Evolutionary conservation across 2,797 vertebrate genomes (phyloP).

Genomic region (Geotrypetes seraphini): DNA sequence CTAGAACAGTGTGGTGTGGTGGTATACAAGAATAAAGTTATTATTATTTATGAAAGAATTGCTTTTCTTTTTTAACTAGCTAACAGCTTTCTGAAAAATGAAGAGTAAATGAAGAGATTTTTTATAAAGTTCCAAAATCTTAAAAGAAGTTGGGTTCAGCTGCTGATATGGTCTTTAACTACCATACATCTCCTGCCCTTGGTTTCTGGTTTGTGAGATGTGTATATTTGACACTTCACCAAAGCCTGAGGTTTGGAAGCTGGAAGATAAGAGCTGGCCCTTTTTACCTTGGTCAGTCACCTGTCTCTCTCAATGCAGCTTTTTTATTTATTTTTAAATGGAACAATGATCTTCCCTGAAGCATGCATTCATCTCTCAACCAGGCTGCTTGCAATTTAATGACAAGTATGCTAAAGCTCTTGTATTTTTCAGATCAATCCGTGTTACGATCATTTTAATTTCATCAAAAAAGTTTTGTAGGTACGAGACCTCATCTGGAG

Average conservation of each 20-base stretch:
- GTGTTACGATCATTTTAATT: constrained; percentile 23
- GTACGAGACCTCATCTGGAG: too few relatives aligned
- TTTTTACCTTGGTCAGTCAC: constrained; percentile 36
- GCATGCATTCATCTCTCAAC: constrained; percentile 28
- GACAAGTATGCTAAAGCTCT: constrained; percentile 19
- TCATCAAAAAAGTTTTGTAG: constrained; percentile 20
- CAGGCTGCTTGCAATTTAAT: constrained; percentile 18
- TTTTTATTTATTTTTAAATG: constrained; percentile 21
- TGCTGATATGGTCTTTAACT: constrained; percentile 23
- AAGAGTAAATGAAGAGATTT: constrained; percentile 17
- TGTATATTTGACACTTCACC: constrained; percentile 32
- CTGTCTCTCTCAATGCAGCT: constrained; percentile 36
- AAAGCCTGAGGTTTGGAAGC: constrained; percentile 43
- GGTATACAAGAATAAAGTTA: too few relatives aligned
- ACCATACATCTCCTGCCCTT: constrained; percentile 30
- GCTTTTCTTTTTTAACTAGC: too few relatives aligned
- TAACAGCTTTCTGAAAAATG: constrained; percentile 14
- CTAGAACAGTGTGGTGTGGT: too few relatives aligned
- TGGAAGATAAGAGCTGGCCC: constrained; percentile 36
- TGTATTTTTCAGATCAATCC: constrained; percentile 38
- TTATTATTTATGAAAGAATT: too few relatives aligned
- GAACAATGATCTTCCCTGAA: constrained; percentile 23
- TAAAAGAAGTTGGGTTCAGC: constrained; percentile 24
- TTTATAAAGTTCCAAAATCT: constrained; percentile 15
- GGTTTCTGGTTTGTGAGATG: constrained; percentile 37